Evolutionary conservation across 2,113 vertebrate genomes (phyloP), one percentile per base, ranked within the genome.

Genomic region (Montifringilla adamsi): DNA sequence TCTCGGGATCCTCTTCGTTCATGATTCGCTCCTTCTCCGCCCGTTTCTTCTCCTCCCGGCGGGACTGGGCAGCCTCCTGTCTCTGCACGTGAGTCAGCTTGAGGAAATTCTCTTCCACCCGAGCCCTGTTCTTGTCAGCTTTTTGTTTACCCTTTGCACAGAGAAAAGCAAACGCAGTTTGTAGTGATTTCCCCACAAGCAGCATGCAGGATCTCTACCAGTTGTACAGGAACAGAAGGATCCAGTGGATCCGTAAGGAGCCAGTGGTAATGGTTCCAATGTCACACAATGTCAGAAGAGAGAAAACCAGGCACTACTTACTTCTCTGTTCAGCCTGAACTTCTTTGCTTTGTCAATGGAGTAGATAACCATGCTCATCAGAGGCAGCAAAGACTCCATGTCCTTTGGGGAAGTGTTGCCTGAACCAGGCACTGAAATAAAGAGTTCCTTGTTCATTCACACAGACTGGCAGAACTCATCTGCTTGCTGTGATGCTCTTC

Each of bases 301-400:
- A 89, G 4, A 73, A 74, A 30, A 62, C 3, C 14, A 37, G 15
- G 15, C 6, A 14, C 24, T 10, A 72, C 98, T 98, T 93, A 99
- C 99, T 95, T 99, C 99, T 98, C 99, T 98, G 97, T 99, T 99
- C 85, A 99, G 99, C 82, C 99, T 98, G 80, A 99, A 99, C 95
- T 99, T 99, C 98, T 99, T 99, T 93, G 99, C 98, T 96, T 99
- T 99, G 94, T 99, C 99, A 47, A 99, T 99, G 96, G 97, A 99
- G 97, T 99, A 99, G 98, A 99, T 99, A 93, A 99, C 99, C 99
- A 99, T 99, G 98, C 99, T 99, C 99, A 99, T 99, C 95, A 99
- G 97, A 70, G 99, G 99, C 85, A 99, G 97, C 97, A 99, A 97
- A 97, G 98, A 90, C 90, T 99, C 99, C 99, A 99, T 99, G 97